Base-by-base conservation (phyloP, 2,113 vertebrate species). In the Polypterus senegalus region DNA sequence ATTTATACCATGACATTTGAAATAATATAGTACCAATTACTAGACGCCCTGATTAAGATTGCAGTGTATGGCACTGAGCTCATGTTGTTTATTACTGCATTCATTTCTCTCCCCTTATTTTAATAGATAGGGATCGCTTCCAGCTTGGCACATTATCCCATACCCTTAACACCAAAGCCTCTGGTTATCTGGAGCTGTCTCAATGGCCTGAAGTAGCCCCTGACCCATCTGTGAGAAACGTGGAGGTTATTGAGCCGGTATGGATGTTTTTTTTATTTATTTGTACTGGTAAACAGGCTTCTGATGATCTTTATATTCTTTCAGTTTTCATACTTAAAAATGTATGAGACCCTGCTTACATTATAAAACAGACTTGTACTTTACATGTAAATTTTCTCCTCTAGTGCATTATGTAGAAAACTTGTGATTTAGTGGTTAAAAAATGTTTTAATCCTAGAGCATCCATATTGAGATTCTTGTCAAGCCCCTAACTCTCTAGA, bases 121-220 rank as follows among this genome's bases (percentile, higher is more conserved):
- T 76, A 77, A 81, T 81, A 98, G 95, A 95, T 77, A 86, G 94
- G 61, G 94, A 99, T 73, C 90, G 86, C 73, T 97, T 86, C 85
- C 94, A 98, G 72, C 90, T 98, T 74, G 94, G 96, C 59, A 94
- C 92, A 3, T 87, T 99, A 62, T 97, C 96, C 64, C 94, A 99
- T 77, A 91, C 86, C 1, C 81, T 98, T 62, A 97, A 97, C 65
- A 77, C 68, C 63, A 91, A 86, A 85, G 88, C 92, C 11, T 60
- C 67, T 0, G 95, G 93, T 3, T 99, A 97, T 81, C 83, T 93
- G 79, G 92, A 98, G 80, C 90, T 99, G 61, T 92, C 89, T 0
- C 82, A 94, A 71, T 98, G 96, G 95, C 96, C 93, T 3, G 78
- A 81, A 47, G 85, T 86, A 58, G 93, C 92, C 1, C 95, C 94